Percentiles rank a stretch among this genome's conserved stretches.
phyloP scores from a whole-genome alignment of 2,113 vertebrate genomes.

The Antechinus stuartii region DNA sequence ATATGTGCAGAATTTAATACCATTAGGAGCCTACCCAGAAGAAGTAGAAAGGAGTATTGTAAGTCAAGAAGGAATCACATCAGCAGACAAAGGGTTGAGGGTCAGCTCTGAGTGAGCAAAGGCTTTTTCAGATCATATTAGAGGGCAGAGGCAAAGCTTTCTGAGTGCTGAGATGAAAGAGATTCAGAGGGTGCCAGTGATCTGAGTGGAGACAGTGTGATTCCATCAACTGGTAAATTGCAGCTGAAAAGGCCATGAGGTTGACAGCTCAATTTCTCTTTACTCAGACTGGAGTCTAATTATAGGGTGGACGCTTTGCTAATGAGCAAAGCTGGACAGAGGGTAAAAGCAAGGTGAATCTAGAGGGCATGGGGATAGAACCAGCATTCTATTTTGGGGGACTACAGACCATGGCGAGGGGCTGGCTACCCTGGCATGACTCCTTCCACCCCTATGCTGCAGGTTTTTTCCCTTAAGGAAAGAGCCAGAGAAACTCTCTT shows the following conservation, averaged over 20 bases:
- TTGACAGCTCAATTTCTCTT: slow-evolving; percentile 7
- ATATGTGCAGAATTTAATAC: not conserved
- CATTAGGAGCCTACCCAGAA: not conserved
- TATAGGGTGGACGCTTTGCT: slow-evolving; percentile 6
- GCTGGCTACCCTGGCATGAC: not conserved
- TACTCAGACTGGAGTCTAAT: not conserved
- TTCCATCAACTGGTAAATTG: not conserved
- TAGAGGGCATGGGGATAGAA: not conserved
- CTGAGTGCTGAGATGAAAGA: slow-evolving; percentile 6
- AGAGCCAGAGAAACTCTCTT: not conserved
- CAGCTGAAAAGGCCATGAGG: not conserved
- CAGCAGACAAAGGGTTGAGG: not conserved
- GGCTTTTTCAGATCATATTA: slow-evolving; percentile 7
- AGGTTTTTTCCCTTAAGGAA: not conserved
- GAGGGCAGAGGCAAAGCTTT: not conserved
- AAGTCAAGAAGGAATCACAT: slow-evolving; percentile 1
- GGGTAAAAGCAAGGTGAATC: not conserved
- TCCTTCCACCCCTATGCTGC: not conserved
- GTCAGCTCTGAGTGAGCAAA: not conserved
- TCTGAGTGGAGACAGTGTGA: slow-evolving; percentile 6
- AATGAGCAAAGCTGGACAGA: slow-evolving; percentile 1
- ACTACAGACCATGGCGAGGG: not conserved
- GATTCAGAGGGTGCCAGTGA: slow-evolving; percentile 5
- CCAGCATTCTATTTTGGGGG: not conserved
- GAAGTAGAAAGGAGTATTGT: not conserved